Evolutionary conservation across 2,113 vertebrate genomes (phyloP), one percentile per base, ranked within the genome.

Genomic region (Notarius quadriscutis): DNA sequence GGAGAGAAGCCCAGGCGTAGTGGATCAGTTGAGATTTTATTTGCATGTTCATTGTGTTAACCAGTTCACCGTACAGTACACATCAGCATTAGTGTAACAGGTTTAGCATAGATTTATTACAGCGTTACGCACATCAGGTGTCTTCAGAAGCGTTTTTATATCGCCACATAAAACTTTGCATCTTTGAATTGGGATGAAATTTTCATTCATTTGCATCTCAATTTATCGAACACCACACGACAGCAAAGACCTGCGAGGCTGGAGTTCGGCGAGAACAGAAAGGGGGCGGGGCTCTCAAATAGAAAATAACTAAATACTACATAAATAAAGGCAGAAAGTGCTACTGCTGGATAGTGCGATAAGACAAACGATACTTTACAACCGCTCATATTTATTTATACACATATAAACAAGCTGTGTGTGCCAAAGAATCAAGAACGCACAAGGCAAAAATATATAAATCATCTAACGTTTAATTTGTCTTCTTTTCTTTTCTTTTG

Each of bases 21-120:
- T 95, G 95, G 94, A 93, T 95, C 91, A 89, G 92, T 90, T 92
- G 67, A 41, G n/a, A 72, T 87, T 97, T 97, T 96, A 96, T 97
- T 96, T 94, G 95, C 95, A 96, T 93, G 83, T 89, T 92, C 90
- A 67, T 89, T 93, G 95, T 93, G 4, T 96, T 93, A 95, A 95
- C 95, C 95, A 95, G 95, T 92, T 83, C 93, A 94, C 96, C 95
- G 94, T 93, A 96, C 95, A 96, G 93, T 93, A 96, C 95, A 95
- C 94, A 94, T 91, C 93, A 96, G 95, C 95, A 67, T 95, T 94
- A 96, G 95, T 91, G 89, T 91, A 92, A 95, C 92, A 94, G 93
- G 89, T 94, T 90, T 93, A 96, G 96, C 91, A 90, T 90, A 94
- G 88, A 94, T 95, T 95, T 89, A 88, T 71, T 89, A 91, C 84